phyloP scores from a whole-genome alignment of 2,113 vertebrate genomes.

The Apus apus region DNA sequence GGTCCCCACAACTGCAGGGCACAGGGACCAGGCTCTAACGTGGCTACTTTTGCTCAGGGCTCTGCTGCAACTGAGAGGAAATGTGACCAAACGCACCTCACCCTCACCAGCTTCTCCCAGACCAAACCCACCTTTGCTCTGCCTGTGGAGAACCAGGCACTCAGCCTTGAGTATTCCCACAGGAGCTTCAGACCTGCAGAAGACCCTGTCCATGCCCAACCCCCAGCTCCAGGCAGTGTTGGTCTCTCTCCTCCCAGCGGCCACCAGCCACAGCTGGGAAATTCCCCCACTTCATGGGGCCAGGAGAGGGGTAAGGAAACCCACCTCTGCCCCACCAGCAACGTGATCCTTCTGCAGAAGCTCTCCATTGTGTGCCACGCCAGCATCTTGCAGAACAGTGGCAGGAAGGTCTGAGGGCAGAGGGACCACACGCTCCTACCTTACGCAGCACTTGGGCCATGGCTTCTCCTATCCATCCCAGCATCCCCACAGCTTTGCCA shows the following conservation, averaged over 20 bases:
- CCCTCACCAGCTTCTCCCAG: neutral
- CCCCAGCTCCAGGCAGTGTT: neutral
- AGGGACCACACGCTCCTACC: conserved; percentile 5
- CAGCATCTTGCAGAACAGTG: neutral
- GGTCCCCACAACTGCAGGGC: neutral
- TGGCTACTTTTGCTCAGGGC: neutral
- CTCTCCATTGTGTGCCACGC: fast-evolving
- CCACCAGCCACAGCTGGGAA: neutral
- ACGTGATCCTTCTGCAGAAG: fast-evolving
- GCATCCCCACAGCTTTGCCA: conserved; percentile 12
- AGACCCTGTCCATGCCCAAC: neutral
- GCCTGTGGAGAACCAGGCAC: neutral
- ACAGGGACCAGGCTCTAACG: neutral
- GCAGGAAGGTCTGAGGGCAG: neutral
- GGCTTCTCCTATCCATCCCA: conserved; percentile 45
- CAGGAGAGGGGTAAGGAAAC: neutral
- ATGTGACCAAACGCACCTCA: fast-evolving
- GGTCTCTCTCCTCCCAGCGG: fast-evolving
- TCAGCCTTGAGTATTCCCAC: fast-evolving
- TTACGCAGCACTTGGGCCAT: conserved; percentile 37
- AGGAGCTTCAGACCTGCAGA: neutral
- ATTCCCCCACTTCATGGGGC: neutral
- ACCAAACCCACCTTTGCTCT: neutral
- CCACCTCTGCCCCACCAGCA: neutral
- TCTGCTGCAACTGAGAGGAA: neutral